phyloP scores from a whole-genome alignment of 1,140 invertebrate species.

The Gryllus bimaculatus region DNA sequence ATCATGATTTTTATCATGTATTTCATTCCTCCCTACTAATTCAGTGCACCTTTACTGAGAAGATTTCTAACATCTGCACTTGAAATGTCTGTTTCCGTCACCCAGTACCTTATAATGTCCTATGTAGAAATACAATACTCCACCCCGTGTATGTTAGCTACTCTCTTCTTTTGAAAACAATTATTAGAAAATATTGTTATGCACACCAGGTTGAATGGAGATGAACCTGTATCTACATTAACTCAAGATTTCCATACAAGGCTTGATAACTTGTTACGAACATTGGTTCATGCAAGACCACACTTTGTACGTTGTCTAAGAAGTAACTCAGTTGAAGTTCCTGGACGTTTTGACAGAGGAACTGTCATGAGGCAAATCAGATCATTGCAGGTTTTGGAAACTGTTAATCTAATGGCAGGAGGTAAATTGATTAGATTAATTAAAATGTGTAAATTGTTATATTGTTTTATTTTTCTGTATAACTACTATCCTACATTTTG shows the following conservation, averaged over 20 bases:
- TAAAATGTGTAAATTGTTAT: neutral
- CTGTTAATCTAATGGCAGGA: slow-evolving; percentile 87
- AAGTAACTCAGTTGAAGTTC: slow-evolving; percentile 68
- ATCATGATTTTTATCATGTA: too few relatives aligned
- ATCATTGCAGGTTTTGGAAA: slow-evolving; percentile 86
- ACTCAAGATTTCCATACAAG: slow-evolving; percentile 92
- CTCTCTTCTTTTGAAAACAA: too few relatives aligned
- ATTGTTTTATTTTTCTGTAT: neutral
- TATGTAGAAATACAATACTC: too few relatives aligned
- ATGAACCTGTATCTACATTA: slow-evolving; percentile 80
- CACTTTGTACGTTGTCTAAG: slow-evolving; percentile 89
- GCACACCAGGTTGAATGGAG: slow-evolving; percentile 57
- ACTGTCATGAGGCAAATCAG: slow-evolving; percentile 77
- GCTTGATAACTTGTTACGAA: slow-evolving; percentile 81
- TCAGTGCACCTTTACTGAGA: too few relatives aligned
- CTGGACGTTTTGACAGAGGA: slow-evolving; percentile 67
- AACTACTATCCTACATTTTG: slow-evolving; percentile 2
- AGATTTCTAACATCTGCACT: too few relatives aligned
- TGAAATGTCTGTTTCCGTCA: too few relatives aligned
- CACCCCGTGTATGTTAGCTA: too few relatives aligned
- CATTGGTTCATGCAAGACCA: slow-evolving; percentile 82
- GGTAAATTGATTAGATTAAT: slow-evolving; percentile 33
- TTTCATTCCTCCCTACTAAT: too few relatives aligned
- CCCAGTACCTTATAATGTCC: too few relatives aligned
- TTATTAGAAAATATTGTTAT: too few relatives aligned